Percentiles rank a stretch among this genome's conserved stretches.
These are phyloP conservation scores for Drosophila neocordata DNA, from an alignment of 1,140 invertebrate species.

Conservation along the genomic window DNA sequence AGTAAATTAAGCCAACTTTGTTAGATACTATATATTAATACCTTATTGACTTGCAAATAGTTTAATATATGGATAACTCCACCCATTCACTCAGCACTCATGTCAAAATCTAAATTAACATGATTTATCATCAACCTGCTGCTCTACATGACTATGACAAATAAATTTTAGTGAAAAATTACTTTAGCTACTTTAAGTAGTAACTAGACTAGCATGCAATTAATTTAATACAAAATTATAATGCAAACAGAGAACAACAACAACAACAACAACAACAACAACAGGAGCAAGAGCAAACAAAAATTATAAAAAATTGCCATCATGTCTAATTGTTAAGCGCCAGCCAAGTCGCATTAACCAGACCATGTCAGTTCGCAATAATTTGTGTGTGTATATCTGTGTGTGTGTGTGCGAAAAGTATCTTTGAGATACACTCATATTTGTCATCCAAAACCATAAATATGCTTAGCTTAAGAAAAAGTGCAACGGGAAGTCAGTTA, in stretches of 20 bases:
- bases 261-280: slow-evolving; percentile 6
- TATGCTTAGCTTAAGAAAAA: slow-evolving; percentile 24
- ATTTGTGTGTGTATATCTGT: slow-evolving; percentile 7
- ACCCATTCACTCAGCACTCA: slow-evolving; percentile 53
- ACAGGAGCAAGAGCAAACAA: slow-evolving; percentile 23
- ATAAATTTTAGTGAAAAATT: slow-evolving; percentile 71
- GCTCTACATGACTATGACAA: slow-evolving; percentile 69
- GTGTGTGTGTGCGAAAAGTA: slow-evolving; percentile 44
- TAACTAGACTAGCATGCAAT: slow-evolving; percentile 66
- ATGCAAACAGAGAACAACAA: slow-evolving; percentile 5
- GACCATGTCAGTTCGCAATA: slow-evolving; percentile 33
- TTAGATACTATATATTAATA: background rate
- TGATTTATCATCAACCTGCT: slow-evolving; percentile 57
- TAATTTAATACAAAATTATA: slow-evolving; percentile 70
- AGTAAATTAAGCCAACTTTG: background rate
- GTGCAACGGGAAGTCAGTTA: slow-evolving; percentile 25
- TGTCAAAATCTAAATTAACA: slow-evolving; percentile 64
- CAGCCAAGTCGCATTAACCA: slow-evolving; percentile 60
- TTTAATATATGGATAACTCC: background rate
- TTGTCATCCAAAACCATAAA: slow-evolving; percentile 49
- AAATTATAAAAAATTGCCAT: slow-evolving; percentile 56
- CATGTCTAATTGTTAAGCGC: slow-evolving; percentile 74
- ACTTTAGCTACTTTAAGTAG: slow-evolving; percentile 39
- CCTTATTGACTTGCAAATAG: slow-evolving; percentile 58
- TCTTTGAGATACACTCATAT: slow-evolving; percentile 39